A percentile compares a stretch with the other conserved stretches of the same genome.
Evolutionary conservation across 2,888 invertebrate species (phyloP).

Genomic region (Dilophus febrilis): DNA sequence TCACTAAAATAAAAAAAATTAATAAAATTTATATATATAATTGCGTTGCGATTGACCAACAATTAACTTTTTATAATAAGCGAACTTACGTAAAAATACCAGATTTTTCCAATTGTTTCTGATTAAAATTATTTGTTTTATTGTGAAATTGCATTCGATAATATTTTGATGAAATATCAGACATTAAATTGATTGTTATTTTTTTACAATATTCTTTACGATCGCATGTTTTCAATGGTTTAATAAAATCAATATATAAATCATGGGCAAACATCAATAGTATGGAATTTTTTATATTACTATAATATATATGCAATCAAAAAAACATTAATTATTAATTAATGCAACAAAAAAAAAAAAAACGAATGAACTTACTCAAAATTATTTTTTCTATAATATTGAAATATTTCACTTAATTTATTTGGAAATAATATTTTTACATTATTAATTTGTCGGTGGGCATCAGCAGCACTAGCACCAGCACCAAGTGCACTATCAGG

Average conservation of each 20-base stretch:
- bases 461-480: no score
- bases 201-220: not conserved
- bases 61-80: no score
- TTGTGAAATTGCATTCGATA: not conserved
- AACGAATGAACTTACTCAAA: not conserved
- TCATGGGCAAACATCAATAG: slow-evolving; percentile 1
- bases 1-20: no score
- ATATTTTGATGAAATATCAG: not conserved
- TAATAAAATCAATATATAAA: slow-evolving; percentile 2
- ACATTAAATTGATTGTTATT: not conserved
- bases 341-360: no score
- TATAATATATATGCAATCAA: no score
- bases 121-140: no score
- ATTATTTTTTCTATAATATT: not conserved
- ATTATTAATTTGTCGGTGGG: no score
- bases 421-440: not conserved
- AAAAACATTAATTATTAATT: no score
- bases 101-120: no score
- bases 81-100: no score
- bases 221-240: not conserved
- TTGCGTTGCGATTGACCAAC: no score
- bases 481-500: not conserved
- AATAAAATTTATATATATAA: no score
- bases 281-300: slow-evolving; percentile 1
- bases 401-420: not conserved